Conservation (phyloP, 2,797 vertebrate species). For the Tinamus major region DNA sequence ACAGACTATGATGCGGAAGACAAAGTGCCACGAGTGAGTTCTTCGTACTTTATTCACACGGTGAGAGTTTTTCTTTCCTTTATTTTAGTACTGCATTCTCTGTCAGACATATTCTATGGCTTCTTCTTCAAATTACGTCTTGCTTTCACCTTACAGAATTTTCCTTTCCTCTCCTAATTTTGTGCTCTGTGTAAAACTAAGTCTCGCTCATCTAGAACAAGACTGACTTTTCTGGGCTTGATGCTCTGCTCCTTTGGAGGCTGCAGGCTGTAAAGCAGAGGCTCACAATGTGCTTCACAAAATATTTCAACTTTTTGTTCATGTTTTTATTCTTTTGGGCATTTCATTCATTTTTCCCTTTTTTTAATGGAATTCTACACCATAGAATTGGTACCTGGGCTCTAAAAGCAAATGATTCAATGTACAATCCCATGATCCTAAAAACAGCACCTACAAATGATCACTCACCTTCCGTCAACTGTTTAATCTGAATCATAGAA, state of each 20-base stretch:
- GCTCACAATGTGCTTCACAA: slow-evolving; percentile 60
- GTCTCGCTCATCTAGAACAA: slow-evolving; percentile 18
- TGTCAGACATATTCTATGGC: not conserved
- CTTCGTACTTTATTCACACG: slow-evolving; percentile 11
- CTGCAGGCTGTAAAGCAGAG: slow-evolving; percentile 26
- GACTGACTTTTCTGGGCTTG: slow-evolving; percentile 43
- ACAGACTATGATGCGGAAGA: not conserved
- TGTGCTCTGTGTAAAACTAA: slow-evolving; percentile 51
- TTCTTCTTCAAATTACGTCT: slow-evolving; percentile 11
- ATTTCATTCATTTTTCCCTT: slow-evolving; percentile 25
- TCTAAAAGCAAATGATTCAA: slow-evolving; percentile 1
- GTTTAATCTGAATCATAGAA: not conserved
- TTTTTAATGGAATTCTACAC: not conserved
- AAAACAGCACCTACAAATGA: not conserved
- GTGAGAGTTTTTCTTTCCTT: slow-evolving; percentile 32
- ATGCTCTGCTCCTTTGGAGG: slow-evolving; percentile 45
- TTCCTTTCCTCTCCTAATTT: slow-evolving; percentile 41
- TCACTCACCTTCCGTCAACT: not conserved
- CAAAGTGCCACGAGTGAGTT: not conserved
- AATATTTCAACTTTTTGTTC: slow-evolving; percentile 21
- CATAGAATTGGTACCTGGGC: not conserved
- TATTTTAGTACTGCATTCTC: not conserved
- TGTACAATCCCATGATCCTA: not conserved
- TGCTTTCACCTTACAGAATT: not conserved
- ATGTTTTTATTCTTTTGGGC: slow-evolving; percentile 6